Conservation (phyloP, 2,113 vertebrate genomes). For the Gavia stellata region DNA sequence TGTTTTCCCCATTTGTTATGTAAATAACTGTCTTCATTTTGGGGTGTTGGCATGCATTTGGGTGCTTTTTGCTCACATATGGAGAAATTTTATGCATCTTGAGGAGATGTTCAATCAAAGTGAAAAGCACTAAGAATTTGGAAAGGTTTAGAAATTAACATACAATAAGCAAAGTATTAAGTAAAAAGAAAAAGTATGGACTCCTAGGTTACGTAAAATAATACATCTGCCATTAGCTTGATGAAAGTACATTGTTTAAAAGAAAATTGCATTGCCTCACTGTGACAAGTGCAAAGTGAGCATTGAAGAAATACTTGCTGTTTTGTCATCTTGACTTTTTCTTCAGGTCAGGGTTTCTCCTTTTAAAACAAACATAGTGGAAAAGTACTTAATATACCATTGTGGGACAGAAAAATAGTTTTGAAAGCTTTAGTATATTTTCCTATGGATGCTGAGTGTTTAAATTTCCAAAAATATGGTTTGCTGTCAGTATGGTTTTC, state of each 20-base stretch:
- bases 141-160: background rate
- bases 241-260: background rate
- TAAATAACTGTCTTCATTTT: background rate
- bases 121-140: background rate
- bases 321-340: slow-evolving; percentile 14
- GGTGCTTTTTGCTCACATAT: background rate
- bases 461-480: slow-evolving; percentile 68
- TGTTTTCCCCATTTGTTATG: background rate
- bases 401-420: slow-evolving; percentile 61
- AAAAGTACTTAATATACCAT: slow-evolving; percentile 64
- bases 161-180: background rate
- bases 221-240: background rate
- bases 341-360: background rate
- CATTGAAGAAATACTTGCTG: background rate
- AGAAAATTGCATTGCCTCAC: background rate
- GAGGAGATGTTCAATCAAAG: background rate
- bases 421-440: slow-evolving; percentile 64
- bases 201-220: background rate
- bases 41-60: background rate
- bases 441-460: slow-evolving; percentile 66
- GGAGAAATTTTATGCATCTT: background rate
- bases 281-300: background rate
- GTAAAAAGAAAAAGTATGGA: background rate
- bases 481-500: slow-evolving; percentile 61
- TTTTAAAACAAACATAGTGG: slow-evolving; percentile 36